These are phyloP conservation scores for Drosophila recens DNA, from an alignment of 2,888 invertebrate genomes.

Conservation along the genomic window DNA sequence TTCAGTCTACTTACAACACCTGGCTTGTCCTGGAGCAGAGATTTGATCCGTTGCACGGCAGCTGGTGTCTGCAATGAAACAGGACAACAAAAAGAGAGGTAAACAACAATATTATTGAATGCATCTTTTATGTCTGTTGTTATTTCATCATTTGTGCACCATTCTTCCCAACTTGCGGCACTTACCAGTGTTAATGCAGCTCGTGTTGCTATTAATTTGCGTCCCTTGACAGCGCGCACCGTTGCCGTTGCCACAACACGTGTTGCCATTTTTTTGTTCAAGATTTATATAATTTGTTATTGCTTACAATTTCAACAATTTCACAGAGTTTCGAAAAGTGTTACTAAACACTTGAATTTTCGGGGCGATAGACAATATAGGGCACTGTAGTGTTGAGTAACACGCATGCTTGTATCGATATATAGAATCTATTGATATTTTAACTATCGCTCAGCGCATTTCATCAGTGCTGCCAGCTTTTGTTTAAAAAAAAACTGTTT, in stretches of 20 bases:
- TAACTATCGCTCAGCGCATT: background rate
- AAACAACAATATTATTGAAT: constrained; percentile 31
- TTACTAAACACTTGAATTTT: constrained; percentile 25
- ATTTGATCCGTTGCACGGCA: constrained; percentile 94
- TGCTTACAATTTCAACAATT: constrained; percentile 60
- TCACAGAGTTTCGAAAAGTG: constrained; percentile 58
- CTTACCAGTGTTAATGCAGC: constrained; percentile 91
- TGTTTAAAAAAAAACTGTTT: too few species aligned
- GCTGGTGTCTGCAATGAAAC: constrained; percentile 88
- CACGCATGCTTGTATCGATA: background rate
- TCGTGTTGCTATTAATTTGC: constrained; percentile 91
- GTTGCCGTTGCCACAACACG: constrained; percentile 94
- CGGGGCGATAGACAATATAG: too few species aligned
- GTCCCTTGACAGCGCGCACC: constrained; percentile 93
- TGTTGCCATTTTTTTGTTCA: constrained; percentile 88
- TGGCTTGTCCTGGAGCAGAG: constrained; percentile 90
- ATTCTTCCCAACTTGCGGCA: constrained; percentile 53
- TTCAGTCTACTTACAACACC: constrained; percentile 85
- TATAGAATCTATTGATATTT: background rate
- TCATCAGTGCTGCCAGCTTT: too few species aligned
- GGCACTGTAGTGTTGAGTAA: constrained; percentile 33
- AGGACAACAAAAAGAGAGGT: constrained; percentile 44
- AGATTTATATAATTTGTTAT: constrained; percentile 74
- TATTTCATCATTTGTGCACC: constrained; percentile 45
- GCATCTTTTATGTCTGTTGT: constrained; percentile 28